phyloP scores from a whole-genome alignment of 2,113 vertebrate genomes.

The Daubentonia madagascariensis region DNA sequence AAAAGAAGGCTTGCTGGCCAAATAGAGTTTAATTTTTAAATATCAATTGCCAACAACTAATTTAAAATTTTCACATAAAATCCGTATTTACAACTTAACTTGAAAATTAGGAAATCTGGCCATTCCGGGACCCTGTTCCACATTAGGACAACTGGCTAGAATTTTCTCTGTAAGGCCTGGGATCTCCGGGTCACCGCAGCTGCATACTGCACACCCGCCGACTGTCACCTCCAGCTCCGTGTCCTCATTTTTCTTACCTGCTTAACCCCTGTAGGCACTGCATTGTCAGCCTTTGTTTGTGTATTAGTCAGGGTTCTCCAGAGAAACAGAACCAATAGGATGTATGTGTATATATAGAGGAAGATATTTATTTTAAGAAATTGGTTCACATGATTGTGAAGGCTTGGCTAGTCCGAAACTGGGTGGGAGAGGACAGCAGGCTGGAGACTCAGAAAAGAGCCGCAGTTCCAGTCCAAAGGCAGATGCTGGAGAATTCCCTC shows the following conservation, averaged over 20 bases:
- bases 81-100: not conserved
- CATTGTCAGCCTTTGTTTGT: not conserved
- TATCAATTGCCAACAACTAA: not conserved
- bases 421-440: not conserved
- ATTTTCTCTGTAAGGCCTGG: not conserved
- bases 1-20: not conserved
- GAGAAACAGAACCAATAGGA: not conserved
- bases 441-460: not conserved
- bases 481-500: not conserved
- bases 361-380: not conserved
- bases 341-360: not conserved
- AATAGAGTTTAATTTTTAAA: not conserved
- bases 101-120: not conserved
- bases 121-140: no score
- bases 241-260: not conserved
- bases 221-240: accelerated
- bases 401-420: not conserved
- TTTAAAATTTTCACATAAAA: not conserved
- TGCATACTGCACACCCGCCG: no score
- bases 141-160: not conserved
- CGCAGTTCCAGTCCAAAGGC: not conserved
- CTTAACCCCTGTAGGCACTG: accelerated
- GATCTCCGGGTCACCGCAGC: accelerated
- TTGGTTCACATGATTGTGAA: not conserved
- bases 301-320: not conserved